These are phyloP conservation scores for Rhamnusium bicolor DNA, from an alignment of 2,888 invertebrate genomes.

Conservation along the genomic window DNA sequence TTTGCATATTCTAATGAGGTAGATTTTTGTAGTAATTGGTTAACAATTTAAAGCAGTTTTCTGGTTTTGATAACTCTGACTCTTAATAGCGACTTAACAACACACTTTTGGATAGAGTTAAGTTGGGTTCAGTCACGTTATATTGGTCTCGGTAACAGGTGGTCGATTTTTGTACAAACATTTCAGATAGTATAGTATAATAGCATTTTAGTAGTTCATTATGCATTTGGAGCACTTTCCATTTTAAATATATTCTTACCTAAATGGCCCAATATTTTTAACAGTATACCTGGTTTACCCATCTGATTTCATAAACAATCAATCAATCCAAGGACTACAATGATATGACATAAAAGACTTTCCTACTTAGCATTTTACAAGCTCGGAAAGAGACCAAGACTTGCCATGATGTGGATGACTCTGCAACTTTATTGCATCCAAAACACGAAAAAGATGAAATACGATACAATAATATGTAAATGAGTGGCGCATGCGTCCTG, in stretches of 20 bases:
- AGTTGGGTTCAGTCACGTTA: too few species aligned
- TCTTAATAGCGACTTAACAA: too few species aligned
- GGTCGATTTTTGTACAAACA: too few species aligned
- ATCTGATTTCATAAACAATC: constrained; percentile 20
- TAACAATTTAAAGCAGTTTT: too few species aligned
- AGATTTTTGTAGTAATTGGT: too few species aligned
- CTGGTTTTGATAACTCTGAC: too few species aligned
- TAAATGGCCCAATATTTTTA: not conserved
- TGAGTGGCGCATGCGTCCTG: constrained; percentile 57
- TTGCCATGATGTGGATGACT: constrained; percentile 30
- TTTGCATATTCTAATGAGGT: too few species aligned
- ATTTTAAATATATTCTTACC: not conserved
- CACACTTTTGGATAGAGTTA: too few species aligned
- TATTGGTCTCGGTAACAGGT: too few species aligned
- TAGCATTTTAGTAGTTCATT: too few species aligned
- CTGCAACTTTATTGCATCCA: constrained; percentile 27
- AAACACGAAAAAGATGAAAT: constrained; percentile 32
- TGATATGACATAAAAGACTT: constrained; percentile 5
- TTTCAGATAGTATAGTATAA: too few species aligned
- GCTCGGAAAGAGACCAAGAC: constrained; percentile 24
- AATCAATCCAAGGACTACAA: constrained; percentile 13
- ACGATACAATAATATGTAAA: constrained; percentile 55
- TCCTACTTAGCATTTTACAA: constrained; percentile 47
- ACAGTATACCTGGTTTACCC: not conserved
- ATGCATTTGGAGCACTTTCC: too few species aligned